Percentiles rank a stretch among this genome's conserved stretches.
Evolutionary conservation across 2,797 vertebrate genomes (phyloP).

Genomic region (Periparus ater): DNA sequence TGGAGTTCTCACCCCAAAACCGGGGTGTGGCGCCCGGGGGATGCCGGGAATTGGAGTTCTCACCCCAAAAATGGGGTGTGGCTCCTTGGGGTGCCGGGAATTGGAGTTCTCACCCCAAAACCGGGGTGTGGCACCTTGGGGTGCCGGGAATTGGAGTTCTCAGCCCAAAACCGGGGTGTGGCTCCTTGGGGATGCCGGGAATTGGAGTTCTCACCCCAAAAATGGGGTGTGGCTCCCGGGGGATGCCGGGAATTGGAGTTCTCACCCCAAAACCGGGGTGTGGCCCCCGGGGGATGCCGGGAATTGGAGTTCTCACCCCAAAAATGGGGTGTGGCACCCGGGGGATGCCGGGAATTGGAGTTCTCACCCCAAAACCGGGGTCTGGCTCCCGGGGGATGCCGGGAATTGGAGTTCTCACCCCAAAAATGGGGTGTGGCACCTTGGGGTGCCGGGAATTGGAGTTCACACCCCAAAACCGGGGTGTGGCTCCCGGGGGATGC

Average conservation of each 20-base stretch:
- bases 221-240: too few relatives aligned
- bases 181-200: background rate
- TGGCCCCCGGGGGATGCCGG: background rate
- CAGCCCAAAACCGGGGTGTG: too few relatives aligned
- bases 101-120: background rate
- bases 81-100: background rate
- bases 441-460: background rate
- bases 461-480: background rate
- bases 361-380: background rate
- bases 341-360: background rate
- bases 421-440: too few relatives aligned
- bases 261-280: rapidly evolving
- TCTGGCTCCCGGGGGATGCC: background rate
- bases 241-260: background rate
- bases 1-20: background rate
- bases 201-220: background rate
- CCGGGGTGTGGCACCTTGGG: too few relatives aligned
- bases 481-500: background rate
- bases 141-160: background rate
- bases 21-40: too few relatives aligned
- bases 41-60: background rate
- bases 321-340: too few relatives aligned
- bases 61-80: too few relatives aligned
- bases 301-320: background rate
- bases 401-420: background rate